phyloP scores from a whole-genome alignment of 2,888 invertebrate genomes.

The Unio pictorum region DNA sequence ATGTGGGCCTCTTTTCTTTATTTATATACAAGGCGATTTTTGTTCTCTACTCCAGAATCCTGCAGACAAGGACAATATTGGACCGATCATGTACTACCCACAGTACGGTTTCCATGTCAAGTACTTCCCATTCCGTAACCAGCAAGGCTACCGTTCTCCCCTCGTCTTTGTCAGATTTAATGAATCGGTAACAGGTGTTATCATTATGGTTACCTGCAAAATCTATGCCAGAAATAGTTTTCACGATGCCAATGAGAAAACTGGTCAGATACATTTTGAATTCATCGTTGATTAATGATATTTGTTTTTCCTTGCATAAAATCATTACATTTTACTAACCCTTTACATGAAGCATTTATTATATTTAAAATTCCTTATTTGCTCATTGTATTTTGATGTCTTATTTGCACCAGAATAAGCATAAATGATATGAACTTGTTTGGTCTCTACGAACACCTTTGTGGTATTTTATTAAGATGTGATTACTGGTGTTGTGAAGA shows the following conservation, averaged over 20 bases:
- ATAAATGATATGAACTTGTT: no score
- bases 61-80: constrained; percentile 93
- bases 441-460: no score
- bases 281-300: constrained; percentile 86
- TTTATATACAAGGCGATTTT: no score
- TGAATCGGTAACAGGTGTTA: constrained; percentile 67
- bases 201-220: constrained; percentile 73
- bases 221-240: constrained; percentile 74
- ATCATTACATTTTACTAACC: no score
- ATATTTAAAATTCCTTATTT: no score
- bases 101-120: constrained; percentile 78
- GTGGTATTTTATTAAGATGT: no score
- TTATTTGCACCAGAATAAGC: no score
- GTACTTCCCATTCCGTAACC: constrained; percentile 73
- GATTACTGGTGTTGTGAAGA: no score
- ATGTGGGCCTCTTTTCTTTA: no score
- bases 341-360: no score
- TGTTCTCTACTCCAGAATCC: constrained; percentile 77
- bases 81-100: constrained; percentile 84
- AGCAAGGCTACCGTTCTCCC: constrained; percentile 72
- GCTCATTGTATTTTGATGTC: no score
- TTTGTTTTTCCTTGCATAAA: no score
- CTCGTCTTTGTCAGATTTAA: constrained; percentile 73
- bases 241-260: constrained; percentile 89
- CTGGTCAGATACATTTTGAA: constrained; percentile 95